These are phyloP conservation scores for Chrysolina oricalcia DNA, from an alignment of 2,888 invertebrate species.

Conservation along the genomic window DNA sequence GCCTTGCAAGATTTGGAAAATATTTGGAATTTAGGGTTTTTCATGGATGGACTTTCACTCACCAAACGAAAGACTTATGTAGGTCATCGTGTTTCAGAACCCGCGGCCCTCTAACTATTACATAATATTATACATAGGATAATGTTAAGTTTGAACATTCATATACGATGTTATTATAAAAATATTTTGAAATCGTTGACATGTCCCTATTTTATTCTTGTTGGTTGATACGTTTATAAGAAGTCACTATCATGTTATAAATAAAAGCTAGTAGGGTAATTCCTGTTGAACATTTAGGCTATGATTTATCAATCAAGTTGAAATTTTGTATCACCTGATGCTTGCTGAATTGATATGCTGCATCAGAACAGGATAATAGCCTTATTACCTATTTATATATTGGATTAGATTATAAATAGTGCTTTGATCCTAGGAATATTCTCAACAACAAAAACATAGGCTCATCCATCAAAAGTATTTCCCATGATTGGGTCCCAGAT, in stretches of 20 bases:
- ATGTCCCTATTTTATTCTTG: constrained; percentile 9
- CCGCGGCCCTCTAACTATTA: no score
- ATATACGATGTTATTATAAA: constrained; percentile 20
- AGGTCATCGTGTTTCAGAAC: no score
- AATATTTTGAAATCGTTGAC: constrained; percentile 22
- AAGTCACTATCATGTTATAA: background rate
- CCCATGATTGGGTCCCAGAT: no score
- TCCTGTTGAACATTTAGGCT: background rate
- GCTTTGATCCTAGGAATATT: background rate
- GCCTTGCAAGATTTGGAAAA: no score
- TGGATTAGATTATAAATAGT: background rate
- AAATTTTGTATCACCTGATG: background rate
- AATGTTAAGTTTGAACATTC: constrained; percentile 49
- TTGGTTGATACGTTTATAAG: background rate
- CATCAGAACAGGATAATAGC: background rate
- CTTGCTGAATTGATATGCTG: background rate
- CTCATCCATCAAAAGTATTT: no score
- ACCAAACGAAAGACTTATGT: no score
- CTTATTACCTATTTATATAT: background rate
- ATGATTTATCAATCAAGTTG: background rate
- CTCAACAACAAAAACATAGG: no score
- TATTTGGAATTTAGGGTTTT: no score
- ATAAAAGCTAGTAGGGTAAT: constrained; percentile 2
- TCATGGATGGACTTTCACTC: no score
- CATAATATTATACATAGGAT: constrained; percentile 38